Conservation (phyloP, 30 jellyfish, hydroid and myxozoan species). For the Hydractinia symbiolongicarpus region DNA sequence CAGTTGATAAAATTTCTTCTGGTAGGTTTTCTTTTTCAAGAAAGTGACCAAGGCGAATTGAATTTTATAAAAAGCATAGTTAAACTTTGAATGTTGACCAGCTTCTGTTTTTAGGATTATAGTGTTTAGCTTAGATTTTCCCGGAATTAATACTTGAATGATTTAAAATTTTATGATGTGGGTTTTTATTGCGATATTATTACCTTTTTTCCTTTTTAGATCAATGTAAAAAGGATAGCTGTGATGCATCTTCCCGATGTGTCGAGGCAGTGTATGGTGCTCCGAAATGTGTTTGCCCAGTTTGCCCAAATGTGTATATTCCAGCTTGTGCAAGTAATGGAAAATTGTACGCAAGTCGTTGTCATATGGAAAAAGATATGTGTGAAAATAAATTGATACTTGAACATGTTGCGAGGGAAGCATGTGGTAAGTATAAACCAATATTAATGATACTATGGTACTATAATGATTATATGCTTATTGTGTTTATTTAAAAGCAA, state of each 20-base stretch:
- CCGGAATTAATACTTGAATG: too few species aligned
- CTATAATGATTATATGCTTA: background rate
- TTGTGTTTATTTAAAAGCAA: too few species aligned
- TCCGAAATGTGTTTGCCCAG: background rate
- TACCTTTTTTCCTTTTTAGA: background rate
- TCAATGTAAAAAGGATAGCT: background rate
- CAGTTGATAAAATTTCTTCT: too few species aligned
- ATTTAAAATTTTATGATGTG: too few species aligned
- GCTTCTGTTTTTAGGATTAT: too few species aligned
- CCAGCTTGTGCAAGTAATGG: conserved; percentile 73
- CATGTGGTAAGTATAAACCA: conserved; percentile 49
- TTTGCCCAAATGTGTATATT: background rate
- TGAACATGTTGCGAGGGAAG: conserved; percentile 13
- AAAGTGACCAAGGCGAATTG: too few species aligned
- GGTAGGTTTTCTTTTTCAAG: too few species aligned
- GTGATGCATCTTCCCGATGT: conserved; percentile 22
- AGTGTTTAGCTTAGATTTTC: too few species aligned
- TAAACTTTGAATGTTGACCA: too few species aligned
- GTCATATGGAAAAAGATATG: conserved; percentile 37
- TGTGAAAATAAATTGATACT: conserved; percentile 27
- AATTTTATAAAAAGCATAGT: too few species aligned
- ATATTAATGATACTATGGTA: background rate
- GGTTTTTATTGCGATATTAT: too few species aligned
- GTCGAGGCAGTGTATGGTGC: conserved; percentile 4
- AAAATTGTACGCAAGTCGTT: conserved; percentile 33